Conservation (phyloP, 2,888 invertebrate species). For the Drosophila acutilabella region DNA sequence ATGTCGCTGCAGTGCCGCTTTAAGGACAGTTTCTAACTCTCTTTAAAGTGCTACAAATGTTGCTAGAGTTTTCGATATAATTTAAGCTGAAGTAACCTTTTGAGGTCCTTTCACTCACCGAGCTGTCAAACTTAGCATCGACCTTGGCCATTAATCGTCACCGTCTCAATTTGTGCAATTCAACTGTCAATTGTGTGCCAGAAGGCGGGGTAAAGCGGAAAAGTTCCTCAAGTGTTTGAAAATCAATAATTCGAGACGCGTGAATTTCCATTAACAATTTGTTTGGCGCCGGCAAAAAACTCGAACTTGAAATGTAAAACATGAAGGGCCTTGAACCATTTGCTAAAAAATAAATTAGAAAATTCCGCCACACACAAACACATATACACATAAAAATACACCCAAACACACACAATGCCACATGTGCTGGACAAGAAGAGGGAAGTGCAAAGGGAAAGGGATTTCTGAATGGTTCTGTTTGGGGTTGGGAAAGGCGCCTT, state of each 20-base stretch:
- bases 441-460: constrained; percentile 28
- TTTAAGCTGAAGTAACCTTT: constrained; percentile 17
- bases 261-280: constrained; percentile 77
- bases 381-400: constrained; percentile 70
- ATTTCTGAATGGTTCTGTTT: constrained; percentile 26
- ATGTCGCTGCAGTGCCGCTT: constrained; percentile 40
- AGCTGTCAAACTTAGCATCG: constrained; percentile 72
- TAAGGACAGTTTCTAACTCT: not conserved
- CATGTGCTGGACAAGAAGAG: constrained; percentile 53
- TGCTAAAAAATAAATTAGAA: constrained; percentile 84
- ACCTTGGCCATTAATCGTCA: constrained; percentile 83
- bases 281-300: constrained; percentile 53
- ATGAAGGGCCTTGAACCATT: constrained; percentile 83
- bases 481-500: constrained; percentile 55
- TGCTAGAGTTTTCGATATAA: not conserved
- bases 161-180: constrained; percentile 72
- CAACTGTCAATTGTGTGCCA: constrained; percentile 72
- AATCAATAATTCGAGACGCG: constrained; percentile 75
- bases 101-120: constrained; percentile 11
- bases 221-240: constrained; percentile 60
- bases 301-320: constrained; percentile 71
- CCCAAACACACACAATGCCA: constrained; percentile 45
- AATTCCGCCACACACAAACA: constrained; percentile 80
- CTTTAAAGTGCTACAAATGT: constrained; percentile 25
- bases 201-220: constrained; percentile 4